phyloP scores from a whole-genome alignment of 2,888 invertebrate genomes.

The Heliothis peltigera region DNA sequence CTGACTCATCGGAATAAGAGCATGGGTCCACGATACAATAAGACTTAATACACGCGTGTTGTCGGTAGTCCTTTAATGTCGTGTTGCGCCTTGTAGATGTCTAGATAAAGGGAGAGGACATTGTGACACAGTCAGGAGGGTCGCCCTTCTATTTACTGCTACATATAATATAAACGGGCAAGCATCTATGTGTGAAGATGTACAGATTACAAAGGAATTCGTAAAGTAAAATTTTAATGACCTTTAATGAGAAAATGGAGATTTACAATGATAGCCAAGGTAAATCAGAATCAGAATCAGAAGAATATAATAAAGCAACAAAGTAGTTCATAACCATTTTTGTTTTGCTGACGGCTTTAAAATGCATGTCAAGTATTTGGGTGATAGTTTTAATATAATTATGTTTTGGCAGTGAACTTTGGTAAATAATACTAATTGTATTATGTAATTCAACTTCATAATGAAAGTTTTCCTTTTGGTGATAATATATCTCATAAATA shows the following conservation, averaged over 20 bases:
- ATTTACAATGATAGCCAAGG: conserved; percentile 1
- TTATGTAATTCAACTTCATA: no score
- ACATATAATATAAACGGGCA: conserved; percentile 36
- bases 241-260: conserved; percentile 16
- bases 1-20: conserved; percentile 51
- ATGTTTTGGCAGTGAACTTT: no score
- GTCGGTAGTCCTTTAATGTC: conserved; percentile 81
- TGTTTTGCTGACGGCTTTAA: no score
- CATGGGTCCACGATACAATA: conserved; percentile 60
- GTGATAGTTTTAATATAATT: no score
- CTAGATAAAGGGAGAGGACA: conserved; percentile 76
- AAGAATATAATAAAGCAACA: no score
- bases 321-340: not conserved
- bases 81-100: conserved; percentile 80
- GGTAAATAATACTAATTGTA: no score
- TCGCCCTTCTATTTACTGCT: conserved; percentile 65
- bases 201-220: conserved; percentile 30
- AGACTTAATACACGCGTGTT: conserved; percentile 64
- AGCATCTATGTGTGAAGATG: conserved; percentile 41
- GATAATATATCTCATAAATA: conserved; percentile 9
- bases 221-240: conserved; percentile 46
- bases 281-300: no score
- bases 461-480: no score
- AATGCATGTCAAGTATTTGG: no score
- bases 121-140: conserved; percentile 63